These are phyloP conservation scores for Alloplasta piceator DNA, from an alignment of 2,888 invertebrate genomes.

Conservation along the genomic window DNA sequence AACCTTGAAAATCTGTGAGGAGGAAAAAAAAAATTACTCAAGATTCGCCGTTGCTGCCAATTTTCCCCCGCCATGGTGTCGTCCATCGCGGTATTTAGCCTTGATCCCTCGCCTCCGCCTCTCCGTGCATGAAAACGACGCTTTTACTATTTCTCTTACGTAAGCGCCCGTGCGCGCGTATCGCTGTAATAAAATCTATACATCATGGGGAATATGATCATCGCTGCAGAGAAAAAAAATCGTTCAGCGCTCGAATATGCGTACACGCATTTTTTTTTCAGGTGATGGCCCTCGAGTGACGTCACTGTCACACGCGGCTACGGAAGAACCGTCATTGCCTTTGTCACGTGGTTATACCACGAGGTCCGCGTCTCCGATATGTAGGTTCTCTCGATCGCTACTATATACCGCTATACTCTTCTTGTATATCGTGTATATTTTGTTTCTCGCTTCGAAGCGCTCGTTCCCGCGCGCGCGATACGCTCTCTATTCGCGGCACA, in stretches of 20 bases:
- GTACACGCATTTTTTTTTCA: slow-evolving; percentile 9
- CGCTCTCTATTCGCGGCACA: background rate
- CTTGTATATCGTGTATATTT: no score
- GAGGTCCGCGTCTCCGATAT: slow-evolving; percentile 36
- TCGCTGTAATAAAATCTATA: slow-evolving; percentile 1
- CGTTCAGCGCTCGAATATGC: background rate
- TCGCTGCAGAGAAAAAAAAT: background rate
- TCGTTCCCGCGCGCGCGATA: no score
- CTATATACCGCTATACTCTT: no score
- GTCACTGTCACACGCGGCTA: slow-evolving; percentile 42
- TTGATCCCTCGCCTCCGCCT: slow-evolving; percentile 79
- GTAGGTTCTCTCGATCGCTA: no score
- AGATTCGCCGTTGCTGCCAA: slow-evolving; percentile 26
- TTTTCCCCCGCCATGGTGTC: background rate
- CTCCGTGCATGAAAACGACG: slow-evolving; percentile 70
- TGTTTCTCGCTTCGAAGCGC: no score
- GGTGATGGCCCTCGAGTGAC: slow-evolving; percentile 39
- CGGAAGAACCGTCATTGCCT: slow-evolving; percentile 20
- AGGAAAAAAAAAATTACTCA: no score
- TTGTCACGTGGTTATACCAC: slow-evolving; percentile 59
- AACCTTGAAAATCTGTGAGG: no score
- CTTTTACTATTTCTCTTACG: slow-evolving; percentile 74
- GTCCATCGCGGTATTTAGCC: slow-evolving; percentile 78
- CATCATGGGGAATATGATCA: background rate
- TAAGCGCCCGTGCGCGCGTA: slow-evolving; percentile 70